Evolutionary conservation across 2,797 vertebrate genomes (phyloP).

Genomic region (Denticeps clupeoides): DNA sequence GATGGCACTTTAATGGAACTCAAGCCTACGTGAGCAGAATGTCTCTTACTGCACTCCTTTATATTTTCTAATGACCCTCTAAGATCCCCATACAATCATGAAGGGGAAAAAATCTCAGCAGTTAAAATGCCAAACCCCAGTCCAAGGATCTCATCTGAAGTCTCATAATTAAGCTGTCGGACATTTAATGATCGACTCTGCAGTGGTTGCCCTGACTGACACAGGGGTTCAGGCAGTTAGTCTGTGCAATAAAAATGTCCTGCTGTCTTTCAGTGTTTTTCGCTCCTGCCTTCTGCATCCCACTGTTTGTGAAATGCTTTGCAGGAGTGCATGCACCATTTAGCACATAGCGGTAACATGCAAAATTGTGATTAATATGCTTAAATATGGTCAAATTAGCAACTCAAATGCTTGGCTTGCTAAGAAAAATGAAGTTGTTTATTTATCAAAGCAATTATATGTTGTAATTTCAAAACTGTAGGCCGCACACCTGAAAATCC

Average conservation of each 20-base stretch:
- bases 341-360: no score
- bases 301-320: no score
- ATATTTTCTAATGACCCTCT: constrained; percentile 37
- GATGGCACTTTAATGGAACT: not conserved
- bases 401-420: no score
- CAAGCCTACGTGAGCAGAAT: constrained; percentile 20
- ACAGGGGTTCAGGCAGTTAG: constrained; percentile 20
- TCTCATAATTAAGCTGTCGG: constrained; percentile 47
- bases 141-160: constrained; percentile 36
- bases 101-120: constrained; percentile 26
- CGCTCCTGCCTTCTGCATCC: no score
- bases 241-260: constrained; percentile 13
- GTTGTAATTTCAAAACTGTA: no score
- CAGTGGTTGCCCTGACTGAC: constrained; percentile 10
- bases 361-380: no score
- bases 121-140: constrained; percentile 47
- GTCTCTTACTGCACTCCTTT: constrained; percentile 16
- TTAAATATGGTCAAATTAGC: no score
- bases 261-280: not conserved
- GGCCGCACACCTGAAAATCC: not conserved
- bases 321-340: no score
- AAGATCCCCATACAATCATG: constrained; percentile 34
- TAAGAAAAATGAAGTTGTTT: no score
- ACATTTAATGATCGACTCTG: constrained; percentile 41
- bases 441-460: no score